Evolutionary conservation across 2,797 vertebrate genomes (phyloP).

Genomic region (Dendrocincla tyrannina): DNA sequence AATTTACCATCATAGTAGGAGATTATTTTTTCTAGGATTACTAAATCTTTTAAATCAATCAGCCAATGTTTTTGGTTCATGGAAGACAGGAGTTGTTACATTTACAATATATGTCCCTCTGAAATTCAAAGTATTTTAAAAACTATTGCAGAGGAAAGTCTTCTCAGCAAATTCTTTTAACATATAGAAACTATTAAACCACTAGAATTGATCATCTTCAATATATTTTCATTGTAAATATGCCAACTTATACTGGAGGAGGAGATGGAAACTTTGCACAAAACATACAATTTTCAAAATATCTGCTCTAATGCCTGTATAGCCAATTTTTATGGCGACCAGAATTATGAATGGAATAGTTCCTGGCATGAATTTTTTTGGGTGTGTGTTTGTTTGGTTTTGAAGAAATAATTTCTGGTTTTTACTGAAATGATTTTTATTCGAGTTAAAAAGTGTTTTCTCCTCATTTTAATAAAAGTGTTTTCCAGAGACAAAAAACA

Average conservation of each 20-base stretch:
- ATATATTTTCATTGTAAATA: neutral
- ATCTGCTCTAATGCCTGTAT: neutral
- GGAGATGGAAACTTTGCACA: neutral
- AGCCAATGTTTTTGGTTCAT: neutral
- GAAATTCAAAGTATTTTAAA: slow-evolving; percentile 13
- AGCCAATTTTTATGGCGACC: neutral
- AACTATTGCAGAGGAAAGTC: neutral
- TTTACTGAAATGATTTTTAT: neutral
- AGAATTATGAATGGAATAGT: slow-evolving; percentile 12
- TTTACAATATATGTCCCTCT: neutral
- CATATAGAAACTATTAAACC: neutral
- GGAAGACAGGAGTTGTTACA: neutral
- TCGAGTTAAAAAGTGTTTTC: neutral
- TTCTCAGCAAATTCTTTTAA: neutral
- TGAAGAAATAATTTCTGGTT: neutral
- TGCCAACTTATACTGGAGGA: neutral
- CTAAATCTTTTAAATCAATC: neutral
- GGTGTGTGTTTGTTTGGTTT: neutral
- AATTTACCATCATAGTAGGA: neutral
- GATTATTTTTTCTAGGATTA: neutral
- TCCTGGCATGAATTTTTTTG: neutral
- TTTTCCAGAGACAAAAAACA: neutral
- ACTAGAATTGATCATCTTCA: neutral
- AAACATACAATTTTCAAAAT: neutral
- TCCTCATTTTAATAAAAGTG: neutral